Evolutionary conservation across 2,113 vertebrate species (phyloP).

Genomic region (Microtus richardsoni): DNA sequence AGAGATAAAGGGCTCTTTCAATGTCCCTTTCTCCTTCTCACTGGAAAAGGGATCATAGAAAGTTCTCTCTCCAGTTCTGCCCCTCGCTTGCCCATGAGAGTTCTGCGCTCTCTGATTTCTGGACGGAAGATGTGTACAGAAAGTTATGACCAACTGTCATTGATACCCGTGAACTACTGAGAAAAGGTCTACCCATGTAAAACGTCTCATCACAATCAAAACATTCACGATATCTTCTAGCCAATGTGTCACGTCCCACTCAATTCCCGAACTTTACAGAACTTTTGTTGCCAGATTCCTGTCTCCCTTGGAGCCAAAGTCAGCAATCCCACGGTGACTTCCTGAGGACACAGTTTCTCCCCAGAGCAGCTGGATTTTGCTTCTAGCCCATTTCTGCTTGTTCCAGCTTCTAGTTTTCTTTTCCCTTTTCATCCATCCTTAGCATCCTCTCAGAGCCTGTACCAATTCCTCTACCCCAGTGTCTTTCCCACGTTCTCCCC

Average conservation of each 20-base stretch:
- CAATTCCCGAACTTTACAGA: not conserved
- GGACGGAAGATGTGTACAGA: not conserved
- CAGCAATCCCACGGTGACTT: not conserved
- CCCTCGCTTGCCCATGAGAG: not conserved
- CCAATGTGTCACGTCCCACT: not conserved
- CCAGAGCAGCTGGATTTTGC: not conserved
- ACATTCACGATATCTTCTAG: not conserved
- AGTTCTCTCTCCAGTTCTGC: not conserved
- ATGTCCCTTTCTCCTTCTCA: not conserved
- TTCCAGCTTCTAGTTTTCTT: not conserved
- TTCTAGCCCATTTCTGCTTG: not conserved
- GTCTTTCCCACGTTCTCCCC: not conserved
- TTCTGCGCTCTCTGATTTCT: not conserved
- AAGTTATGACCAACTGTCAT: not conserved
- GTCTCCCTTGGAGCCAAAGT: not conserved
- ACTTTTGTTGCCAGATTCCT: not conserved
- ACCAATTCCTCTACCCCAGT: not conserved
- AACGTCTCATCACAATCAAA: not conserved
- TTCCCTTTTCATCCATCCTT: not conserved
- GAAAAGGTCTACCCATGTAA: not conserved
- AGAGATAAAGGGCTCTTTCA: constrained; percentile 43
- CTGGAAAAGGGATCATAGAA: not conserved
- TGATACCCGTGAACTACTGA: not conserved
- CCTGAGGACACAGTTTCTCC: not conserved
- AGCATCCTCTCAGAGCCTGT: not conserved